These are phyloP conservation scores for Azorinus chamasolen DNA, from an alignment of 2,888 invertebrate genomes.

Conservation along the genomic window DNA sequence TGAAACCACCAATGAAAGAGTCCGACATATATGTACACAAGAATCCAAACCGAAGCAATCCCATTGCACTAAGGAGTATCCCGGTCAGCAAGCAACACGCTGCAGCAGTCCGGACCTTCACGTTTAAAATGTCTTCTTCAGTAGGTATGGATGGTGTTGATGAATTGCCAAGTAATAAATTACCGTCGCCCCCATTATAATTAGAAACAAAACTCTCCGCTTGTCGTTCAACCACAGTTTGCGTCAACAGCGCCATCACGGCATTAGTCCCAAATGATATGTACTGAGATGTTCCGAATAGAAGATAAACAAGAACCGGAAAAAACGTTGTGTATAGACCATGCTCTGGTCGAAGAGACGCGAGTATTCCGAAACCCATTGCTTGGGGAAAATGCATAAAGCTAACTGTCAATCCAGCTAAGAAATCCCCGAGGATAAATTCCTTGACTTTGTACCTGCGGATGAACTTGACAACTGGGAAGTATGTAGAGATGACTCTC, in stretches of 20 bases:
- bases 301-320: constrained; percentile 75
- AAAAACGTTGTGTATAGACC: constrained; percentile 81
- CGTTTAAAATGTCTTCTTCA: constrained; percentile 39
- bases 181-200: neutral
- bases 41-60: constrained; percentile 70
- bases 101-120: constrained; percentile 48
- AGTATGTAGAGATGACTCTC: too few relatives aligned
- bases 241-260: constrained; percentile 79
- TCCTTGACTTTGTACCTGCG: too few relatives aligned
- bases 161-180: neutral
- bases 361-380: constrained; percentile 41
- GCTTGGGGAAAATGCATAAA: too few relatives aligned
- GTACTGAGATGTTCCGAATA: constrained; percentile 79
- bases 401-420: too few relatives aligned
- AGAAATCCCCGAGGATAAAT: too few relatives aligned
- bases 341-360: constrained; percentile 76
- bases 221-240: constrained; percentile 69
- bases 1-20: constrained; percentile 76
- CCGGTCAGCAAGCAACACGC: constrained; percentile 58
- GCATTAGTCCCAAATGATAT: constrained; percentile 81
- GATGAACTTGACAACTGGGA: too few relatives aligned
- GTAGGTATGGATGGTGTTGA: constrained; percentile 18
- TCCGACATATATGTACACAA: constrained; percentile 72
- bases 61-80: constrained; percentile 65
- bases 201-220: constrained; percentile 24